Evolutionary conservation across 2,797 vertebrate species (phyloP), one percentile per base, ranked within the genome.

Genomic region (Hypotaenidia philippensis): DNA sequence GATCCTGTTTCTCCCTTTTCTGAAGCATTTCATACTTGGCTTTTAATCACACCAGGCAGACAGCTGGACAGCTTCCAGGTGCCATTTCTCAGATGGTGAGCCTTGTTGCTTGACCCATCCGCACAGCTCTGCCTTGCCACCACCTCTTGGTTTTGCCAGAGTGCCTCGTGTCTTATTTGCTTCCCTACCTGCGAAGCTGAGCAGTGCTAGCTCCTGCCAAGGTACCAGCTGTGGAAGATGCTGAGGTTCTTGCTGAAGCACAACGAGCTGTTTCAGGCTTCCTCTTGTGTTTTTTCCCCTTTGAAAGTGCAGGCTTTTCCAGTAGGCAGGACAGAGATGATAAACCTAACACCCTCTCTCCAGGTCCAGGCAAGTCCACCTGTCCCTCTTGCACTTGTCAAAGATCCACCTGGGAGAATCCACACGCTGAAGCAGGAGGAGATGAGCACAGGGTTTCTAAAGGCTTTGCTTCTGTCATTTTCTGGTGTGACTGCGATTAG

Each of bases 11-110:
- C 83, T 85, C 75, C 60, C 36, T 82, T 63, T 95, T 91, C 71
- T 87, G 86, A 95, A 90, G 72, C 65, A 91, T 92, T 97, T 94
- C 60, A 66, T 90, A 55, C 92, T 97, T 96, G 91, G 57, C 72
- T 80, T 96, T 95, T 94, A 97, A 96, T 97, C 92, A 61, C 80
- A 55, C 60, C 0, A 0, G 85, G 92, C 92, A 94, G 93, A 59
- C 4, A 3, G 66, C 88, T 97, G 96, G 91, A 95, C 1, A 1
- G 25, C 38, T 86, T 90, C 96, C 93, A 93, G 55, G 66, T 95
- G 87, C 68, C 2, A 0, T 78, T 84, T 71, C 81, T 92, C 38
- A 78, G 79, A 91, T 50, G 36, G 45, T 0, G 1, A 75, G 64
- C 50, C 71, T 89, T 38, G 31, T 25, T 55, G 31, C 75, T 61